phyloP scores from a whole-genome alignment of 2,888 invertebrate genomes.

The Cristatella mucedo region DNA sequence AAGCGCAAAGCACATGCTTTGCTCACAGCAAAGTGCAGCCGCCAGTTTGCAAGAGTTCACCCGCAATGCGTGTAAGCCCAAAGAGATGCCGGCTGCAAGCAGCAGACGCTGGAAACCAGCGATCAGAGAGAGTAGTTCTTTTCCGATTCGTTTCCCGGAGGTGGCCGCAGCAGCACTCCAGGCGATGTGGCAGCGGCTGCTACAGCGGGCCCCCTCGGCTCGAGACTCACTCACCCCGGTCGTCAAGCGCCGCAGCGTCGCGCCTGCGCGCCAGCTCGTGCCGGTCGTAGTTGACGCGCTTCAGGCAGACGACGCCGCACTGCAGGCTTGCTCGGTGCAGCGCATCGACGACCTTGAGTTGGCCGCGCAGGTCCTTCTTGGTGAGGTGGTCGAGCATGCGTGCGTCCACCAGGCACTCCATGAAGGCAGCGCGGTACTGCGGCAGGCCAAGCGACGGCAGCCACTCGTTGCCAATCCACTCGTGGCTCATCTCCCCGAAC shows the following conservation, averaged over 20 bases:
- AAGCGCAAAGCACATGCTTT: no score
- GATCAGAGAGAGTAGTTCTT: no score
- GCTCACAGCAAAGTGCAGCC: no score
- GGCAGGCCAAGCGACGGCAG: conserved; percentile 82
- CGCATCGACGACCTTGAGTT: conserved; percentile 97
- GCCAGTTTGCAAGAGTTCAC: no score
- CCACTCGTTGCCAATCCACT: conserved; percentile 99
- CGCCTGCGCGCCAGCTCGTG: conserved; percentile 78
- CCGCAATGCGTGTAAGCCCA: no score
- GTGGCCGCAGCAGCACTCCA: no score
- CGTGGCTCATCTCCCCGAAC: conserved; percentile 99
- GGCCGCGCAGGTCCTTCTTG: conserved; percentile 87
- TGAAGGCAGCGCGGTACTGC: conserved; percentile 93
- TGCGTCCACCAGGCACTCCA: conserved; percentile 98
- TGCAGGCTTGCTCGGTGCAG: conserved; percentile 96
- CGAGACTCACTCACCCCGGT: conserved; percentile 7
- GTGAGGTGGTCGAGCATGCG: conserved; percentile 96
- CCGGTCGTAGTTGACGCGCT: conserved; percentile 81
- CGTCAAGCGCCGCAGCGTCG: conserved; percentile 42
- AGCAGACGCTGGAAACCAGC: no score
- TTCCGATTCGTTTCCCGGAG: no score
- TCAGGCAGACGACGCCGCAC: conserved; percentile 90
- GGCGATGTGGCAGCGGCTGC: no score
- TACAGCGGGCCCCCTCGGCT: no score
- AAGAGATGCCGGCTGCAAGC: no score